phyloP scores from a whole-genome alignment of 1,140 invertebrate species.

The Diachasma alloeum region DNA sequence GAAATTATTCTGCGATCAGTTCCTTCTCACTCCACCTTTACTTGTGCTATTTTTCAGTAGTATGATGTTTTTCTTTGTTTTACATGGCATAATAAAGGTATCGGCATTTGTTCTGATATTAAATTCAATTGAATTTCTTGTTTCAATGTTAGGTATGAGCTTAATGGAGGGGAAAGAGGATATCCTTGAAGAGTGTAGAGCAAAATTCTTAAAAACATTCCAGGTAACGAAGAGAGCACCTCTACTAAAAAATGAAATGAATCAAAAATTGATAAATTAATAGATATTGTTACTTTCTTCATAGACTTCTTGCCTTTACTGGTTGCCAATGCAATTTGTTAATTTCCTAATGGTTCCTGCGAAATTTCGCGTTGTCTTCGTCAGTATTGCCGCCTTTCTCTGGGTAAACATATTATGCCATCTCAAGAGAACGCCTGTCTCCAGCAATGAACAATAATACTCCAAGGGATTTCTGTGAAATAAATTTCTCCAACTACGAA shows the following conservation, averaged over 20 bases:
- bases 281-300: constrained; percentile 26
- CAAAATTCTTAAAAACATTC: constrained; percentile 80
- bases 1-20: constrained; percentile 81
- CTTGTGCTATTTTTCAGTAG: constrained; percentile 76
- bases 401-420: constrained; percentile 84
- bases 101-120: background rate
- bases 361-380: constrained; percentile 74
- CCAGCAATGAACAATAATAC: constrained; percentile 36
- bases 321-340: constrained; percentile 79
- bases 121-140: background rate
- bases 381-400: constrained; percentile 74
- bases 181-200: constrained; percentile 72
- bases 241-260: too few species aligned
- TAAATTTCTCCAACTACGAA: too few species aligned
- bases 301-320: constrained; percentile 76
- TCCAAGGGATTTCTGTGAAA: background rate
- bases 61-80: constrained; percentile 56
- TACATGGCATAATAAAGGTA: background rate
- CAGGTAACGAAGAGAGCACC: constrained; percentile 50
- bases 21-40: constrained; percentile 76
- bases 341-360: constrained; percentile 78
- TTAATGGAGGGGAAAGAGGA: constrained; percentile 75
- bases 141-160: constrained; percentile 70
- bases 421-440: constrained; percentile 71
- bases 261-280: background rate